Conservation (phyloP, 2,888 invertebrate genomes). For the Calameuta filiformis region DNA sequence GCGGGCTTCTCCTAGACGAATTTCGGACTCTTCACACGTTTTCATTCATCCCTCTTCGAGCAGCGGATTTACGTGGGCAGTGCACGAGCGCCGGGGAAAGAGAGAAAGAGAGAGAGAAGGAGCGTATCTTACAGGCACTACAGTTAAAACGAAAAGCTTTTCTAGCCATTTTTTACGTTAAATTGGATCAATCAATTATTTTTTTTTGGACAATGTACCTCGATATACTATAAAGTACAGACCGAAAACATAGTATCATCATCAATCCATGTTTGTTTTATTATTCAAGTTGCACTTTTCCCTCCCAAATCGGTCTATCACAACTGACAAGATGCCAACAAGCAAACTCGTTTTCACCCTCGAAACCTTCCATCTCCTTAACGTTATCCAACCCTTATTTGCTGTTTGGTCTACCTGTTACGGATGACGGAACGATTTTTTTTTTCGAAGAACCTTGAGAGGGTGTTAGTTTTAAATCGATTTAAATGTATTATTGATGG, state of each 20-base stretch:
- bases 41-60: not conserved
- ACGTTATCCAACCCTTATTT: not conserved
- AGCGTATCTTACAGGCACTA: not conserved
- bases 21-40: not conserved
- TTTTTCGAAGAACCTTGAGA: not conserved
- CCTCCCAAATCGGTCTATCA: not conserved
- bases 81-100: not conserved
- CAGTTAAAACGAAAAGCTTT: not conserved
- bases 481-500: not conserved
- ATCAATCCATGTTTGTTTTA: not conserved
- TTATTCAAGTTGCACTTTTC: not conserved
- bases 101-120: not conserved
- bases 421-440: not conserved
- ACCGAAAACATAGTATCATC: not conserved
- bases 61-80: not conserved
- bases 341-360: not conserved
- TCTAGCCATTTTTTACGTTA: not conserved
- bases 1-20: not conserved
- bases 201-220: not conserved
- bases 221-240: not conserved
- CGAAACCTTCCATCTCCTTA: not conserved
- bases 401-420: not conserved
- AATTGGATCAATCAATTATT: not conserved
- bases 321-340: not conserved
- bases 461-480: not conserved